Conservation (phyloP, 1,140 invertebrate genomes). For the Diploscapter pachys region DNA sequence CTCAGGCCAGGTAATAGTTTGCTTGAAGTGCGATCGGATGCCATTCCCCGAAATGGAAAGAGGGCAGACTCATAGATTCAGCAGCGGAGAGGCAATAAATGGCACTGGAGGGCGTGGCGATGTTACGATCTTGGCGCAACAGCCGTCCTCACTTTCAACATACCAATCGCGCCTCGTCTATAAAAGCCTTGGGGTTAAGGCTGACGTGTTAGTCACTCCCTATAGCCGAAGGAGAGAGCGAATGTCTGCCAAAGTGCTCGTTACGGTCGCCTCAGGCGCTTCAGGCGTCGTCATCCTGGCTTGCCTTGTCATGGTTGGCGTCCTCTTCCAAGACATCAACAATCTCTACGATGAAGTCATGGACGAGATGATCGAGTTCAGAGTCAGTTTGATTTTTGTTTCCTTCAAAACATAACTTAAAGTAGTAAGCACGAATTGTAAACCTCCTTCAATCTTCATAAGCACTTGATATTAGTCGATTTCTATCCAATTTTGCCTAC, state of each 20-base stretch:
- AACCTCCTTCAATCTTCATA: neutral
- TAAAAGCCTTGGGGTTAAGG: too few species aligned
- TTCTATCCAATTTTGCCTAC: neutral
- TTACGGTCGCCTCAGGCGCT: conserved; percentile 22
- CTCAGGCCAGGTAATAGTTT: too few species aligned
- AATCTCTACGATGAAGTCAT: conserved; percentile 40
- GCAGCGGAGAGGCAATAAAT: too few species aligned
- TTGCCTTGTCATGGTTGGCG: conserved; percentile 32
- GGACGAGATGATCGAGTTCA: conserved; percentile 41
- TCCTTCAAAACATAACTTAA: neutral
- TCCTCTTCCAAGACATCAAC: conserved; percentile 41
- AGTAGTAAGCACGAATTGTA: neutral
- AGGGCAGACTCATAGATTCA: too few species aligned
- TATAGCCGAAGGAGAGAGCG: too few species aligned
- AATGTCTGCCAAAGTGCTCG: conserved; percentile 35
- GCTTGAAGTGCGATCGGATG: too few species aligned
- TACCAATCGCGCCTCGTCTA: too few species aligned
- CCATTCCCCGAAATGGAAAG: too few species aligned
- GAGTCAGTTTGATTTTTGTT: conserved; percentile 7
- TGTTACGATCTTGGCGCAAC: too few species aligned
- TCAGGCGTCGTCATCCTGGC: conserved; percentile 35
- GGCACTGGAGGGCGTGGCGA: too few species aligned
- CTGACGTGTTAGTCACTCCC: too few species aligned
- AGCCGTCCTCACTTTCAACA: too few species aligned
- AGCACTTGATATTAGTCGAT: neutral